Evolutionary conservation across 2,888 invertebrate species (phyloP), one percentile per base, ranked within the genome.

Genomic region (Pseudococcus viburni): DNA sequence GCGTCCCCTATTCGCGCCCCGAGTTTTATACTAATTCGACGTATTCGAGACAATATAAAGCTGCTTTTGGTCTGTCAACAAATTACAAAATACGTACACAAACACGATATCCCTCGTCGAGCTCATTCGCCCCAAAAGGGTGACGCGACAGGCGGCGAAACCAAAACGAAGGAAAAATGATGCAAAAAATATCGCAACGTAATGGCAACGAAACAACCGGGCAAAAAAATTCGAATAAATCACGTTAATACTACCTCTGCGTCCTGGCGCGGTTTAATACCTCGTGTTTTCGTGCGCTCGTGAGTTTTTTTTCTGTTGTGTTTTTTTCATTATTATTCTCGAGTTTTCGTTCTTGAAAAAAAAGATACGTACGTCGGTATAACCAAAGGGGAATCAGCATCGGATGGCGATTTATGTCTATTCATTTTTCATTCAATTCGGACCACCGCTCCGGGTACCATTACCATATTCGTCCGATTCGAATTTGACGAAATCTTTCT

Each of bases 51-150:
- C 59, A 59, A 59, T 59, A 59, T 19, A 59, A 19, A 59, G 59
- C 59, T 59, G 19, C 59, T 55, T 55, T 55, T 59, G 59, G 59
- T 59, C 59, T 59, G 59, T 59, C 59, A 59, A 59, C 59, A 59
- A 19, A 59, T n/a, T 59, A 9, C 19, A 33, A 59, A 59, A 19
- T 59, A 55, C 55, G 55, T 17, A 55, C 17, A 55, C 55, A 55
- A 55, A 55, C 55, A 15, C 73, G 11, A 4, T 73, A 33, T 39
- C 73, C 59, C 33, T 39, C 73, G 73, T 39, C 73, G 33, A 33
- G 73, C 73, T 33, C 73, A 12, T 33, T 39, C 39, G 19, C 64
- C 19, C 64, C 64, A n/a, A 19, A 59, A 59, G 59, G 59, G 59
- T 59, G 19, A 59, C 59, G 59, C 19, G 59, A n/a, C 59, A 59